Conservation (phyloP, 2,888 invertebrate genomes). For the Chorisops tibialis region DNA sequence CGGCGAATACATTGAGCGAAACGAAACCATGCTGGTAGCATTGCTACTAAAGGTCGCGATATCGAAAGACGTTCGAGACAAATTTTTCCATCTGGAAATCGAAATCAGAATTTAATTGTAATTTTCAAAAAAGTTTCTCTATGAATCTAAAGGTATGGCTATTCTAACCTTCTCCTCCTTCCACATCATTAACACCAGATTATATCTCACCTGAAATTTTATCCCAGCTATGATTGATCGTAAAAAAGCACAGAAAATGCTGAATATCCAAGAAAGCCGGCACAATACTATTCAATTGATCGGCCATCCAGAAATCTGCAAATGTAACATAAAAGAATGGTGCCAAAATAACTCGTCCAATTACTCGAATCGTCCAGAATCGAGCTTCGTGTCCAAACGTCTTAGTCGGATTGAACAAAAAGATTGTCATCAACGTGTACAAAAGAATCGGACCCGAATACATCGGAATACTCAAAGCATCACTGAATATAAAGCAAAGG, state of each 20-base stretch:
- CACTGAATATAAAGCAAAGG: conserved; percentile 65
- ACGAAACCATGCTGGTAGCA: conserved; percentile 80
- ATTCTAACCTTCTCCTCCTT: too few species aligned
- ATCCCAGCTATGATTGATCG: conserved; percentile 59
- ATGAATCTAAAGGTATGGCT: neutral
- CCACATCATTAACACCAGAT: too few species aligned
- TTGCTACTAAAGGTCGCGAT: conserved; percentile 65
- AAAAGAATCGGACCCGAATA: conserved; percentile 73
- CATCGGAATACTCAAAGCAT: conserved; percentile 67
- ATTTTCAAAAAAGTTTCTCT: neutral
- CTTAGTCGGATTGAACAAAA: conserved; percentile 72
- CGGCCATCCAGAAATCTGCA: conserved; percentile 84
- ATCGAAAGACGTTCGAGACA: conserved; percentile 55
- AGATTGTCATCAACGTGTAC: conserved; percentile 63
- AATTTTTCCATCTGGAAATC: conserved; percentile 52
- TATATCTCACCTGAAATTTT: conserved; percentile 47
- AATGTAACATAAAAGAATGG: conserved; percentile 77
- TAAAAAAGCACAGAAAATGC: conserved; percentile 74
- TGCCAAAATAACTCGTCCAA: conserved; percentile 64
- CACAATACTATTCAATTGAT: conserved; percentile 76
- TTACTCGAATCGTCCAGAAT: conserved; percentile 63
- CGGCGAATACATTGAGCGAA: conserved; percentile 82
- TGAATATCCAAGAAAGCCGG: conserved; percentile 75
- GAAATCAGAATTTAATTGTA: too few species aligned
- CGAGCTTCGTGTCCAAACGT: conserved; percentile 73